Conservation (phyloP, 2,113 vertebrate genomes). For the Scomber colias region DNA sequence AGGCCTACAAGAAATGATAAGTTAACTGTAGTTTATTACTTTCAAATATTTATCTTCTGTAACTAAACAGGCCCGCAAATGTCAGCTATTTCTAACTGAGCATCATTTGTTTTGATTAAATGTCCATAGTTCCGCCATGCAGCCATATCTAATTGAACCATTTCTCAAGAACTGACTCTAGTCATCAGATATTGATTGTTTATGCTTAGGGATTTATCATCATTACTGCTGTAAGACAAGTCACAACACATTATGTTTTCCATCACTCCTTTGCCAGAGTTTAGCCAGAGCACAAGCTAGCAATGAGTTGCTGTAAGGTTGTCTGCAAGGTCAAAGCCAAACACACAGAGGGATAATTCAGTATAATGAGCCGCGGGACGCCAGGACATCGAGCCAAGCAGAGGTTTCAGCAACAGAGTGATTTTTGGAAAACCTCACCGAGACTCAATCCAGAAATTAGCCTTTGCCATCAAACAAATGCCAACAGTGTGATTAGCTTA, state of each 20-base stretch:
- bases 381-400: slow-evolving; percentile 30
- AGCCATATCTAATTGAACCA: slow-evolving; percentile 24
- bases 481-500: not conserved
- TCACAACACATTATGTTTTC: slow-evolving; percentile 32
- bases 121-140: not conserved
- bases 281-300: slow-evolving; percentile 48
- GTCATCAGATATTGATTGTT: slow-evolving; percentile 31
- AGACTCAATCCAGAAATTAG: slow-evolving; percentile 9
- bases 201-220: slow-evolving; percentile 43
- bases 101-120: slow-evolving; percentile 31
- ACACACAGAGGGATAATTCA: slow-evolving; percentile 6
- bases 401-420: slow-evolving; percentile 19
- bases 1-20: not conserved
- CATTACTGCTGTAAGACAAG: slow-evolving; percentile 16
- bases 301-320: slow-evolving; percentile 9
- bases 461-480: not conserved
- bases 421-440: not conserved
- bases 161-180: slow-evolving; percentile 24
- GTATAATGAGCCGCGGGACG: not conserved
- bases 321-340: slow-evolving; percentile 25
- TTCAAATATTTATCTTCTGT: not conserved
- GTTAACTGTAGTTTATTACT: not conserved
- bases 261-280: slow-evolving; percentile 32
- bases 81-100: not conserved
- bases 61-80: not conserved